Base-by-base conservation (phyloP, 2,888 invertebrate genomes). In the Nephrocerus scutellatus region DNA sequence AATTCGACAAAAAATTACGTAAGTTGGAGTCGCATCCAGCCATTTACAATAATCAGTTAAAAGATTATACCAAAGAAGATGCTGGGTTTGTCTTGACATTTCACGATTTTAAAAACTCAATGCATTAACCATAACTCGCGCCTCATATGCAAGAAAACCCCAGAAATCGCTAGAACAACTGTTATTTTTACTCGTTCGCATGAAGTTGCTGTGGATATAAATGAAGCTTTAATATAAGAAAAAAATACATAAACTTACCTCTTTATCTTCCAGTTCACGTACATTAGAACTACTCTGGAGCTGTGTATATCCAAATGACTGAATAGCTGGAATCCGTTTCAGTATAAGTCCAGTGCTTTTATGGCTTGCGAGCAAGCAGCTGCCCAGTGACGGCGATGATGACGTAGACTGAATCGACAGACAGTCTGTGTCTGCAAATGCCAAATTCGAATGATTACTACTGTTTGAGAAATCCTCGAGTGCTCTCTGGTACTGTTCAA, bases 281-380 rank as follows among this genome's bases (percentile, higher is more conserved):
- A 49, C 59, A 57, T 63, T 53, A 37, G 51, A 48, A 26, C 35
- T 35, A 13, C 39, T 42, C 46, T 41, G 41, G 4, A 46, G 44
- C 10, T 47, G 46, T 33, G 51, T 48, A 45, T 52, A 57, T 35
- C 56, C 57, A 39, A 61, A 60, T n/a, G 62, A 57, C 42, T 61
- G 59, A 31, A 57, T 57, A n/a, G 52, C 52, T 16, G 58, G 54
- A 46, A 57, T 48, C 35, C 56, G 51, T 48, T 54, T 55, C 32
- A 58, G 37, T 36, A 57, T 39, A 9, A 53, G 29, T 13, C 25
- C 36, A 9, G 30, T 24, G 18, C 16, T 23, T 16, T 2, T 22
- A 13, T 25, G 31, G 21, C 18, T 37, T 28, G 39, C 25, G 30
- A 28, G 46, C 24, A 36, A 49, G 6, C 34, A 28, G 30, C 49